Percentiles rank a stretch among this genome's conserved stretches.
Conservation (phyloP, 2,888 invertebrate species). For the Bimastos eiseni region DNA sequence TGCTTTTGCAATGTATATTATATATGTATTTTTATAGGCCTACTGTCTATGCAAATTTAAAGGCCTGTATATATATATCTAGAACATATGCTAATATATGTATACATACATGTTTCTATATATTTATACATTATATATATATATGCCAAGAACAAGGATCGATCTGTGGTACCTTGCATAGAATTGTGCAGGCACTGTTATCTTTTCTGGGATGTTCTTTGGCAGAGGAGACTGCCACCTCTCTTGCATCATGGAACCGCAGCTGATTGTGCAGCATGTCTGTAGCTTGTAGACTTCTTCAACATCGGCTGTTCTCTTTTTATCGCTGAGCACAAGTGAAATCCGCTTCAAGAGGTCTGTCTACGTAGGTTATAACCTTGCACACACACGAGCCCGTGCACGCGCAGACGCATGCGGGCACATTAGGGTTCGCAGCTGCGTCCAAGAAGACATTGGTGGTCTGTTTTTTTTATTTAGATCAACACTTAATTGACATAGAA, state of each 20-base stretch:
- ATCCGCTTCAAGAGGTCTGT: neutral
- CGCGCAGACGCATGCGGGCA: neutral
- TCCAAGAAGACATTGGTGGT: neutral
- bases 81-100: too few species aligned
- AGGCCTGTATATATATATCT: too few species aligned
- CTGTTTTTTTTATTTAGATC: neutral
- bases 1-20: too few species aligned
- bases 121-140: too few species aligned
- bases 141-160: neutral
- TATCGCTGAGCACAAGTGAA: neutral
- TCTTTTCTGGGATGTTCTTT: neutral
- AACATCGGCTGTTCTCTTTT: neutral
- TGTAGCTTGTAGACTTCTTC: neutral
- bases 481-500: neutral
- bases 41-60: too few species aligned
- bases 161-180: neutral
- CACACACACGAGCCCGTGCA: neutral
- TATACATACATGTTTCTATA: too few species aligned
- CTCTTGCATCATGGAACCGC: neutral
- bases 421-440: neutral
- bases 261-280: neutral
- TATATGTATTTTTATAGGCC: too few species aligned
- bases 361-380: neutral
- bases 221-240: neutral
- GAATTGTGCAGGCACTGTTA: constrained; percentile 9